Base-by-base conservation (phyloP, 2,888 invertebrate genomes). In the Lasioglossum oenotherae region DNA sequence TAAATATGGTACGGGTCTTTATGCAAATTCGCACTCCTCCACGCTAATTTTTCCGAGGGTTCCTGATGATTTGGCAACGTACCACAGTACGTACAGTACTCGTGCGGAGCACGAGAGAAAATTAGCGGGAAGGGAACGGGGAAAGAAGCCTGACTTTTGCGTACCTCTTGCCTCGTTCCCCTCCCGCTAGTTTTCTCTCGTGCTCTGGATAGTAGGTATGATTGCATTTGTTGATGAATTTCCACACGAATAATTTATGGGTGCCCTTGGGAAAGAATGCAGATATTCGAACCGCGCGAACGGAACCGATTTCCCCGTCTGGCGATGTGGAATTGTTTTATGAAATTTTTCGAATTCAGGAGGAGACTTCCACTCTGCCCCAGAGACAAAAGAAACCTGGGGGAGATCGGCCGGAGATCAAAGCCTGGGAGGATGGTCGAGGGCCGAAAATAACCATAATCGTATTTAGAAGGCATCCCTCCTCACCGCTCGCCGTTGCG, bases 381-480 rank as follows among this genome's bases (percentile, higher is more conserved):
- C 44, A n/a, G 19, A 27, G 69, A 78, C 77, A 78, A 78, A 78
- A 78, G 77, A 69, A 78, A 60, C 31, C 44, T 73, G 41, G 57
- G 38, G 57, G 31, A 60, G 73, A 73, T 19, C 44, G 44, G 73
- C 19, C 12, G 16, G 35, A 73, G 79, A 57, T 73, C 72, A 73
- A 73, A 71, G 49, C 27, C 12, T 53, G 31, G 71, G 3, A 31
- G 60, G 27, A 72, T 35, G 10, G 31, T 72, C 71, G 53, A 79
- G 79, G 72, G 60, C 31, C 31, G 60, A 46, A 79, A 79, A 73
- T 60, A 73, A 57, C 79, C 77, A 78, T 78, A 78, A 78, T 78
- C 69, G 77, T 69, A 69, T 78, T 78, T 78, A 53, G 57, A 64
- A 79, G 73, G 72, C 64, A 44, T 16, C 19, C 57, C 41, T 5